These are phyloP conservation scores for Netelia melanura DNA, from an alignment of 2,888 invertebrate genomes.

Conservation along the genomic window DNA sequence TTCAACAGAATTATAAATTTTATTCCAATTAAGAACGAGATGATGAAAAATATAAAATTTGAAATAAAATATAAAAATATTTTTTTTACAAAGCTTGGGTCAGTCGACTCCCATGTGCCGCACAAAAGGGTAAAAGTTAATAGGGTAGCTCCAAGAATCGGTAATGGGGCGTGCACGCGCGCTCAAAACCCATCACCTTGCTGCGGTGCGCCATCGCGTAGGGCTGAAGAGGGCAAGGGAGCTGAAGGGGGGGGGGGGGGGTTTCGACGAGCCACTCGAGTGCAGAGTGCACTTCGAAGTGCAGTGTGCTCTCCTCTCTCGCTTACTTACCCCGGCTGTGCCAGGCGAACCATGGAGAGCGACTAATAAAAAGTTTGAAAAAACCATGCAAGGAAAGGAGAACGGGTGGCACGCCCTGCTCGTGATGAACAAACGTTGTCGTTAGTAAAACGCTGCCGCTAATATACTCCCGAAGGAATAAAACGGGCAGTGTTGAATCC, in stretches of 20 bases:
- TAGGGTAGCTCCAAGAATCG: conserved; percentile 41
- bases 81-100: not conserved
- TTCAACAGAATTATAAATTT: not conserved
- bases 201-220: conserved; percentile 14
- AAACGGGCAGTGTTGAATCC: conserved; percentile 6
- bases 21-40: not conserved
- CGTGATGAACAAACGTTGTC: conserved; percentile 62
- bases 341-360: conserved; percentile 4
- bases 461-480: conserved; percentile 42
- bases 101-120: conserved; percentile 24
- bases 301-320: conserved; percentile 56
- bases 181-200: conserved; percentile 13
- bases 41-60: not conserved
- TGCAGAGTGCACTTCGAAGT: conserved; percentile 67
- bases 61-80: not conserved
- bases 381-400: conserved; percentile 28
- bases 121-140: conserved; percentile 59
- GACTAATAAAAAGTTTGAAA: conserved; percentile 38
- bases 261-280: conserved; percentile 65
- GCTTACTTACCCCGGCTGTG: conserved; percentile 36
- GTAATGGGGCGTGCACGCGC: conserved; percentile 49
- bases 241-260: conserved; percentile 20
- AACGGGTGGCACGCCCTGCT: conserved; percentile 52
- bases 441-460: conserved; percentile 61
- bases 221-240: conserved; percentile 42